phyloP scores from a whole-genome alignment of 2,888 invertebrate species.

The Tortricodes alternella region DNA sequence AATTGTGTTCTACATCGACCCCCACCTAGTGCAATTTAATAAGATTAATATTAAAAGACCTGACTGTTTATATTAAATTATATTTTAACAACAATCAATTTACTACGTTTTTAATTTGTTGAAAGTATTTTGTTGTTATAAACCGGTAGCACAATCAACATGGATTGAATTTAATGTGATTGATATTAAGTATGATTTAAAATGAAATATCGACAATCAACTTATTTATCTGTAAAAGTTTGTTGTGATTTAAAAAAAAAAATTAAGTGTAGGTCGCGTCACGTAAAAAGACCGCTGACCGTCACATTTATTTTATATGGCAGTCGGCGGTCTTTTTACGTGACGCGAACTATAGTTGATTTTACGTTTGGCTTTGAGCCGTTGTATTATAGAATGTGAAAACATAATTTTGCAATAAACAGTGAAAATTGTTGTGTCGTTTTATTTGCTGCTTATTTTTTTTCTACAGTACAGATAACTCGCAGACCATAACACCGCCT shows the following conservation, averaged over 20 bases:
- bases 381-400: constrained; percentile 17
- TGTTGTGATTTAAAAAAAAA: constrained; percentile 19
- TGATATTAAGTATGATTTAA: constrained; percentile 9
- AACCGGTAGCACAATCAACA: constrained; percentile 3
- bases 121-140: constrained; percentile 11
- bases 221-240: constrained; percentile 23
- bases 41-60: constrained; percentile 11
- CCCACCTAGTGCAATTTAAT: constrained; percentile 58
- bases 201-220: constrained; percentile 20
- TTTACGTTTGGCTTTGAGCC: constrained; percentile 5
- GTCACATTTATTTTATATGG: too few relatives aligned
- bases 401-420: constrained; percentile 18
- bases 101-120: constrained; percentile 14
- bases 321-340: too few relatives aligned
- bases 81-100: neutral
- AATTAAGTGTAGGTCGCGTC: constrained; percentile 9
- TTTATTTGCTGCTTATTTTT: neutral
- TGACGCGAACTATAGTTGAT: too few relatives aligned
- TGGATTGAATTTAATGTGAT: constrained; percentile 16
- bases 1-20: constrained; percentile 33
- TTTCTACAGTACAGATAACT: neutral
- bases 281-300: too few relatives aligned
- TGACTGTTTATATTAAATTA: neutral
- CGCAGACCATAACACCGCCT: too few relatives aligned
- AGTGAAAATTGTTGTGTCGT: neutral